Evolutionary conservation across 2,888 invertebrate genomes (phyloP).

Genomic region (Seira sanloemensis): DNA sequence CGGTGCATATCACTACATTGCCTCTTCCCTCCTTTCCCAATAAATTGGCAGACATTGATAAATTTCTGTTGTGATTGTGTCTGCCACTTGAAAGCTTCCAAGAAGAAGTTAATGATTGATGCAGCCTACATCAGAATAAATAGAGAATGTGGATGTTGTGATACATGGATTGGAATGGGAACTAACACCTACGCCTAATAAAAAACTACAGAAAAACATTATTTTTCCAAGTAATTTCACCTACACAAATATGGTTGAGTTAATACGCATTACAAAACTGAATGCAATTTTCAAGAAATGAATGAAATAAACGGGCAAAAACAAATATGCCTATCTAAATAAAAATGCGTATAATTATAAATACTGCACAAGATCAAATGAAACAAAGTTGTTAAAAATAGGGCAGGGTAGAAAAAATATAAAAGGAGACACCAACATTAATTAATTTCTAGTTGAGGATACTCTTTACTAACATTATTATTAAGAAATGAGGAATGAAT

Average conservation of each 20-base stretch:
- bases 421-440: conserved; percentile 72
- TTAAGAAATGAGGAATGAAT: conserved; percentile 38
- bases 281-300: no score
- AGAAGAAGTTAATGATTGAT: neutral
- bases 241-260: no score
- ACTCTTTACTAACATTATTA: conserved; percentile 52
- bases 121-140: neutral
- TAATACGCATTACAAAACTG: no score
- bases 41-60: neutral
- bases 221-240: no score
- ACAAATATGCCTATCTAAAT: no score
- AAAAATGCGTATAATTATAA: no score
- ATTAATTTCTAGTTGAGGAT: conserved; percentile 73
- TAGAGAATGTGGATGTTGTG: neutral
- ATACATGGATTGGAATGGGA: neutral
- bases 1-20: no score
- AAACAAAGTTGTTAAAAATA: neutral
- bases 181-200: neutral
- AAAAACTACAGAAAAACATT: no score
- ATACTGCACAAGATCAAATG: neutral
- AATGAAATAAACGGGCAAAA: no score
- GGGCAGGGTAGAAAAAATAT: neutral
- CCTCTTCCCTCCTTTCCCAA: no score
- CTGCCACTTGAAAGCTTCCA: neutral
- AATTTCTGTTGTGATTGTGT: neutral